Percentiles rank a stretch among this genome's conserved stretches.
These are phyloP conservation scores for Diorhabda elongata DNA, from an alignment of 1,140 invertebrate genomes.

Conservation along the genomic window DNA sequence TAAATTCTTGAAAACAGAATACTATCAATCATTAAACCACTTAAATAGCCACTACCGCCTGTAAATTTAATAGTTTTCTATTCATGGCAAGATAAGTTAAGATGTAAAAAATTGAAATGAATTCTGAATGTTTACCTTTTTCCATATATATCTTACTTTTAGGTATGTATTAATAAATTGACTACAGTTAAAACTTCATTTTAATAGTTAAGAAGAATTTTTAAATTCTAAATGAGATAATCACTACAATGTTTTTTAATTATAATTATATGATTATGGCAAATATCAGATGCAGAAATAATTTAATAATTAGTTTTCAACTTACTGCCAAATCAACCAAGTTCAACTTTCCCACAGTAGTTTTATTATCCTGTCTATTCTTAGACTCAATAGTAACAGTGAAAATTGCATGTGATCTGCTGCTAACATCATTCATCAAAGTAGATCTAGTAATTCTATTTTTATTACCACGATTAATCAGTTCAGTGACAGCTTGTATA, in stretches of 20 bases:
- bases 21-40: no score
- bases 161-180: not conserved
- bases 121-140: no score
- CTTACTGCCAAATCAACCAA: constrained; percentile 69
- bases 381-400: constrained; percentile 96
- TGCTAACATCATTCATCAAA: constrained; percentile 98
- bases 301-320: constrained; percentile 1
- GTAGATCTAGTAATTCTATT: constrained; percentile 83
- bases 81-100: no score
- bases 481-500: constrained; percentile 82
- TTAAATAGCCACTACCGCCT: no score
- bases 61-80: no score
- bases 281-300: no score
- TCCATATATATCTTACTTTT: no score
- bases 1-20: no score
- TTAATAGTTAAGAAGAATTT: not conserved
- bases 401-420: constrained; percentile 97
- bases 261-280: no score
- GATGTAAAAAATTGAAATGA: no score
- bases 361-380: constrained; percentile 68
- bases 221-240: constrained; percentile 1
- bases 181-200: no score
- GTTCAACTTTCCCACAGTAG: constrained; percentile 70
- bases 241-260: not conserved
- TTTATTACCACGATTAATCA: constrained; percentile 86